Evolutionary conservation across 1,140 invertebrate species (phyloP).

Genomic region (Notospermus geniculatus): DNA sequence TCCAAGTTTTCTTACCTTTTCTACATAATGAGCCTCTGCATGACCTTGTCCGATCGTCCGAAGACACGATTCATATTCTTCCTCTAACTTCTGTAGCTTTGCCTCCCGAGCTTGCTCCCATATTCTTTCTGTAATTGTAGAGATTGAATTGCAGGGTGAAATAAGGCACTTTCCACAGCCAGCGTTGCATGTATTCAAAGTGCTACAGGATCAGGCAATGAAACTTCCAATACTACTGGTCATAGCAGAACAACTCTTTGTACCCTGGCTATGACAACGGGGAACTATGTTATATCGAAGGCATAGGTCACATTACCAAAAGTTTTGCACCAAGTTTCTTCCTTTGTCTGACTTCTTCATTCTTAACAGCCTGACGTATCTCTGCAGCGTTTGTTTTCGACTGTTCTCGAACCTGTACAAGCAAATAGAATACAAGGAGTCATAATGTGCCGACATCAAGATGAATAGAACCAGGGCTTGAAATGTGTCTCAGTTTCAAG

Average conservation of each 20-base stretch:
- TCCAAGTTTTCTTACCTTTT: slow-evolving; percentile 17
- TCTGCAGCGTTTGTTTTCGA: slow-evolving; percentile 46
- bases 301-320: slow-evolving; percentile 26
- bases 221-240: no score
- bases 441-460: no score
- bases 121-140: slow-evolving; percentile 35
- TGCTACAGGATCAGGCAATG: background rate
- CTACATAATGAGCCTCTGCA: slow-evolving; percentile 3
- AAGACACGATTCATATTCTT: slow-evolving; percentile 45
- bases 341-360: slow-evolving; percentile 45
- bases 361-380: slow-evolving; percentile 45
- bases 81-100: slow-evolving; percentile 37
- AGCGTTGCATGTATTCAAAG: background rate
- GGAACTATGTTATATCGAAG: no score
- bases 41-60: slow-evolving; percentile 42
- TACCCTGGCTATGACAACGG: no score
- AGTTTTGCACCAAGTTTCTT: slow-evolving; percentile 40
- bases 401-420: slow-evolving; percentile 45
- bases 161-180: background rate
- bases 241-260: no score
- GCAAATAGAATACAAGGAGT: no score
- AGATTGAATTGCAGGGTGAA: background rate
- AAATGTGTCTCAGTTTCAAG: no score
- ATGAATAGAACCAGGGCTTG: no score
- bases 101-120: slow-evolving; percentile 42